Conservation (phyloP, 1,140 invertebrate genomes). For the Neodiprion fabricii region DNA sequence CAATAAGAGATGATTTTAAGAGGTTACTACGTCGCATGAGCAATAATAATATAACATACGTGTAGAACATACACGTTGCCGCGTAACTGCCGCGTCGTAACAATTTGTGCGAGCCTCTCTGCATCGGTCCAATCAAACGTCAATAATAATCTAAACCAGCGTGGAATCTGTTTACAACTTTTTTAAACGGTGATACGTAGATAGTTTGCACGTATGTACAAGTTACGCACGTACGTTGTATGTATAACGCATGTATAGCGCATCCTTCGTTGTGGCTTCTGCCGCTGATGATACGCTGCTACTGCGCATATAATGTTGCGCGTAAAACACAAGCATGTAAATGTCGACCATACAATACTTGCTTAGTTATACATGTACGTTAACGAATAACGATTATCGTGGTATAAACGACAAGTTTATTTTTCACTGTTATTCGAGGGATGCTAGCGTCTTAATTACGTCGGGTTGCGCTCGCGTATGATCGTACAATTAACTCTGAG, state of each 20-base stretch:
- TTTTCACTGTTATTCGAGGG: too few relatives aligned
- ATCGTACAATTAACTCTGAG: too few relatives aligned
- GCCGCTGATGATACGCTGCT: not conserved
- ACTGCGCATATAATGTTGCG: constrained; percentile 17
- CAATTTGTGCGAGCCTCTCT: not conserved
- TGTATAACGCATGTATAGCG: not conserved
- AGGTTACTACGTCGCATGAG: constrained; percentile 3
- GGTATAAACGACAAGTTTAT: too few relatives aligned
- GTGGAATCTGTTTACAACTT: constrained; percentile 36
- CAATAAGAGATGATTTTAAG: not conserved
- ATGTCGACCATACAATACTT: too few relatives aligned
- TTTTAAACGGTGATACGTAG: constrained; percentile 15
- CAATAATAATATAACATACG: not conserved
- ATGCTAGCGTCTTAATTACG: too few relatives aligned
- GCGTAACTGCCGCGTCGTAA: not conserved
- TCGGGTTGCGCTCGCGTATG: too few relatives aligned
- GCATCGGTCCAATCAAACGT: constrained; percentile 28
- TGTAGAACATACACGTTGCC: not conserved
- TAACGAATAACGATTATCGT: not conserved
- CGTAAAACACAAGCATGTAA: constrained; percentile 11
- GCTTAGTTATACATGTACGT: not conserved
- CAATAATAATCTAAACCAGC: constrained; percentile 39
- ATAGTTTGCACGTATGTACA: constrained; percentile 11
- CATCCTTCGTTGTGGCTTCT: not conserved
- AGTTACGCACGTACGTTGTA: not conserved